Base-by-base conservation (phyloP, 1,140 invertebrate genomes). In the Ips typographus region DNA sequence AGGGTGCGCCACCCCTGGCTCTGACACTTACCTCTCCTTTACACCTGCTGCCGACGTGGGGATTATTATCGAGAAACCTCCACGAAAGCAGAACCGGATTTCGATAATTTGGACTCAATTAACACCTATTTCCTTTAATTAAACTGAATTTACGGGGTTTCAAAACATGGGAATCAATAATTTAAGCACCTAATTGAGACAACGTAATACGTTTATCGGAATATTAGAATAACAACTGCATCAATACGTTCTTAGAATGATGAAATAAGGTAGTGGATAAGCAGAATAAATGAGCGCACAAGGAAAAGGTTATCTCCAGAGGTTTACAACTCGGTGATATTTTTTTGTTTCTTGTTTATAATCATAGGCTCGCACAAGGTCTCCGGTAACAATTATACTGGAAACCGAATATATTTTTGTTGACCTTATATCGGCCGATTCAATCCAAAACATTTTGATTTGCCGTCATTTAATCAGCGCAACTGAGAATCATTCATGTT, bases 21-120 rank as follows among this genome's bases (percentile, higher is more conserved):
- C 80, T 81, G 80, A 81, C 80, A 81, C 57, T 42, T 79, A 81
- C 79, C 79, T 81, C 80, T 81, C 80, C 79, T 80, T 80, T 80
- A 76, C 80, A 81, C 79, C 80, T 80, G 80, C 80, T 80, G 76
- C 79, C 72, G 74, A 55, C 61, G 59, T 55, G 49, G 61, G 42
- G 61, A 77, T 73, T 78, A 80, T 80, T 80, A 80, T 80, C 80
- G 80, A 81, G 80, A 80, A 80, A 79, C 72, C 68, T 40, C 63
- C 57, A 8, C 22, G 22, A 68, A 47, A 40, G 57, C 73, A 76
- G 75, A 73, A 57, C 71, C 75, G 75, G 75, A 71, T 71, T 59
- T 39, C 65, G 63, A 65, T 64, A 51, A 60, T 71, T 73, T 64
- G 51, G 42, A 68, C 63, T 70, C 67, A 65, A 73, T 73, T 73